Conservation (phyloP, 2,113 vertebrate genomes). For the Setophaga kirtlandii region DNA sequence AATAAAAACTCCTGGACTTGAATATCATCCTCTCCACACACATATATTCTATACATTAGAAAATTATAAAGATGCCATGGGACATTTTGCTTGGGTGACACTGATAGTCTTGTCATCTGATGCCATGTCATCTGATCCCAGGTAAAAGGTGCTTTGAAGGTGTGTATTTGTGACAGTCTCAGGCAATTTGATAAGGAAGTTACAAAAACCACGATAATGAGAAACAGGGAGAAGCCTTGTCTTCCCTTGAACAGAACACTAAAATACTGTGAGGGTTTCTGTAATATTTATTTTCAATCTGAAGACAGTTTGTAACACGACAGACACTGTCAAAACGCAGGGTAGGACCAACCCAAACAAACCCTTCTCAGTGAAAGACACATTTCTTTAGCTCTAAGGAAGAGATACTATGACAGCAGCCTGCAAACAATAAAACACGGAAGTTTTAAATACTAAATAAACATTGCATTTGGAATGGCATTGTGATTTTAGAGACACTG, state of each 20-base stretch:
- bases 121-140: background rate
- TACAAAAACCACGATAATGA: background rate
- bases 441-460: background rate
- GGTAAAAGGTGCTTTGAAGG: background rate
- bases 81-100: background rate
- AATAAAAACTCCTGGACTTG: background rate
- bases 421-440: background rate
- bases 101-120: too few relatives aligned
- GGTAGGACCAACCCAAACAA: background rate
- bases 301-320: background rate
- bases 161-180: background rate
- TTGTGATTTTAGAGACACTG: background rate
- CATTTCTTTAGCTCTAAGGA: background rate
- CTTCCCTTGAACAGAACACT: background rate
- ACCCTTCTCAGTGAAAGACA: background rate
- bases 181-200: background rate
- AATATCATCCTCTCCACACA: background rate
- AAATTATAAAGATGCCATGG: background rate
- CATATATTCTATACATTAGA: background rate
- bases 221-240: background rate
- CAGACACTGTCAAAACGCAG: background rate
- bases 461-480: background rate
- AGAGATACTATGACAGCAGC: background rate
- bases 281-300: background rate
- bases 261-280: background rate